Evolutionary conservation across 2,888 invertebrate species (phyloP).

Genomic region (Ctena decussata): DNA sequence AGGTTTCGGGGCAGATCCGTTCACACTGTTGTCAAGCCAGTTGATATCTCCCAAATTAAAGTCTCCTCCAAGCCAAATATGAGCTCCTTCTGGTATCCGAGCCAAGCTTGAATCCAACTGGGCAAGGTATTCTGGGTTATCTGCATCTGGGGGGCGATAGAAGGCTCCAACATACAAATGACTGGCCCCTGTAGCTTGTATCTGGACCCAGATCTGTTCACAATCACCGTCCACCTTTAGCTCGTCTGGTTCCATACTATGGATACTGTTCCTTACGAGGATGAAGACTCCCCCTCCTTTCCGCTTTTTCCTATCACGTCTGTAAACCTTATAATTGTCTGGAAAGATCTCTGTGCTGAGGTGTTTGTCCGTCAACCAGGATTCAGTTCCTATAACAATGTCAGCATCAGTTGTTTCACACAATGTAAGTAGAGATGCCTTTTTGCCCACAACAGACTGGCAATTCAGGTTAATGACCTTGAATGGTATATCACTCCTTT

Average conservation of each 20-base stretch:
- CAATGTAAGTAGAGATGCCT: not conserved
- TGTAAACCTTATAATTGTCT: conserved; percentile 1
- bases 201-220: conserved; percentile 22
- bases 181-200: not conserved
- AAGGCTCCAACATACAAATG: conserved; percentile 15
- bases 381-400: conserved; percentile 30
- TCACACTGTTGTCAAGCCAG: conserved; percentile 12
- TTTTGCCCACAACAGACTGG: conserved; percentile 13
- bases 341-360: conserved; percentile 19
- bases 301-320: conserved; percentile 6
- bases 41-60: too few relatives aligned
- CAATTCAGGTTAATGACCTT: conserved; percentile 20
- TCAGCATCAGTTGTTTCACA: conserved; percentile 11
- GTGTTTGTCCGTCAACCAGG: conserved; percentile 11
- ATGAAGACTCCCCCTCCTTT: conserved; percentile 46
- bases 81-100: conserved; percentile 7
- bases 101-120: conserved; percentile 4
- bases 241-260: conserved; percentile 22
- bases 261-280: not conserved
- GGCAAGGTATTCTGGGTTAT: not conserved
- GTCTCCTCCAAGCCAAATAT: too few relatives aligned
- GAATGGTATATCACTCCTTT: conserved; percentile 13
- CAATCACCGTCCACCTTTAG: not conserved
- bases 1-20: not conserved
- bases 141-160: conserved; percentile 15